Percentiles rank a stretch among this genome's conserved stretches.
These are phyloP conservation scores for Dolomedes plantarius DNA, from an alignment of 2,888 invertebrate species.

Conservation along the genomic window DNA sequence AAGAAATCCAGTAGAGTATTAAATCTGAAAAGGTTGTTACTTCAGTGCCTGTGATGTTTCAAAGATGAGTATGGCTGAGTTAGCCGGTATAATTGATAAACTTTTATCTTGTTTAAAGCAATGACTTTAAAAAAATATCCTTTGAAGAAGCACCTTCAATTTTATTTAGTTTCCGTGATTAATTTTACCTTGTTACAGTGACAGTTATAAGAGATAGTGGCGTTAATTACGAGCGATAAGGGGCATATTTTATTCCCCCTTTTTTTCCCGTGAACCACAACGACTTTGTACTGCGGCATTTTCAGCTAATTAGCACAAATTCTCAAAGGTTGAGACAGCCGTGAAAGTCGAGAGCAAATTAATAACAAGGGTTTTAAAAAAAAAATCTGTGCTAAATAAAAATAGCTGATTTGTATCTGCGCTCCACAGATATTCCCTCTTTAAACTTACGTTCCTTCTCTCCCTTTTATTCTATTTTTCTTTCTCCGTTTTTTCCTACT, in stretches of 20 bases:
- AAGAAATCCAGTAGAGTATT: too few species aligned
- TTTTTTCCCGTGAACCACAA: not conserved
- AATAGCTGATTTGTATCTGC: constrained; percentile 68
- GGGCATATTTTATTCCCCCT: not conserved
- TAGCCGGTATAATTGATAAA: too few species aligned
- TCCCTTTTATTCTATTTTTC: constrained; percentile 12
- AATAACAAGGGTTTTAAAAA: not conserved
- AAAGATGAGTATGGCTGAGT: too few species aligned
- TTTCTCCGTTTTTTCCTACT: not conserved
- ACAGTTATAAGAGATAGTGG: constrained; percentile 45
- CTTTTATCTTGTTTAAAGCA: too few species aligned
- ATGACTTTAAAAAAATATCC: too few species aligned
- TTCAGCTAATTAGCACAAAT: constrained; percentile 54
- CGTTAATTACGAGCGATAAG: constrained; percentile 59
- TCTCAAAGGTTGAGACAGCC: constrained; percentile 49
- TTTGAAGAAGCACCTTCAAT: constrained; percentile 18
- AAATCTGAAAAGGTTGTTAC: too few species aligned
- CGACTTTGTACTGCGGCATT: constrained; percentile 27
- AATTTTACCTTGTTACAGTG: constrained; percentile 58
- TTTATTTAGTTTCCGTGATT: constrained; percentile 47
- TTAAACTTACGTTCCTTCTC: constrained; percentile 18
- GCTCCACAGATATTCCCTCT: constrained; percentile 6
- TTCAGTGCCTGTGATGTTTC: too few species aligned
- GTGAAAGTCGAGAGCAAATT: constrained; percentile 29
- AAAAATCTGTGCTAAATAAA: constrained; percentile 50